Evolutionary conservation across 2,888 invertebrate genomes (phyloP).

Genomic region (Cosmorhoe ocellata): DNA sequence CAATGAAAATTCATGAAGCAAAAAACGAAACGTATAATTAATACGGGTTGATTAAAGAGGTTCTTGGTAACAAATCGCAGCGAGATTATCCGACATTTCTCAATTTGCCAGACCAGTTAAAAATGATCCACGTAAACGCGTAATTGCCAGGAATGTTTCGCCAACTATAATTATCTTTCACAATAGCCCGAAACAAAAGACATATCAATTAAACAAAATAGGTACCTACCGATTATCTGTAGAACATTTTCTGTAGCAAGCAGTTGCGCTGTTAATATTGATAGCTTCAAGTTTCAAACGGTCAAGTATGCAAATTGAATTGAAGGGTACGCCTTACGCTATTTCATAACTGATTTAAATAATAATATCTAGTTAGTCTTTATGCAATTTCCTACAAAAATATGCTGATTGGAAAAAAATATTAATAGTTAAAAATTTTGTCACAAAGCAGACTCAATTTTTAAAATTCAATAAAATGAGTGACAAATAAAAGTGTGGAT

Average conservation of each 20-base stretch:
- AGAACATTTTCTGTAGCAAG: conserved; percentile 38
- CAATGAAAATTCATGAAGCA: not conserved
- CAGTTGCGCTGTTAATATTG: conserved; percentile 41
- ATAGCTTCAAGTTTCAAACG: conserved; percentile 40
- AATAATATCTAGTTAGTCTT: conserved; percentile 27
- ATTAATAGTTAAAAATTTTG: too few relatives aligned
- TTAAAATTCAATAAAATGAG: not conserved
- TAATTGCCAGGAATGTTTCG: conserved; percentile 42
- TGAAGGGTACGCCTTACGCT: conserved; percentile 46
- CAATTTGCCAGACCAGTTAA: conserved; percentile 41
- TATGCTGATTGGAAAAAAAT: not conserved
- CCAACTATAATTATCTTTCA: conserved; percentile 47
- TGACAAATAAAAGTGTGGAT: too few relatives aligned
- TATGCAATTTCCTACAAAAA: conserved; percentile 16
- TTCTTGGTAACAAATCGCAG: conserved; percentile 10
- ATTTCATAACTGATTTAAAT: conserved; percentile 36
- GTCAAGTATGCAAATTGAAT: conserved; percentile 53
- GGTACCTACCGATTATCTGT: conserved; percentile 44
- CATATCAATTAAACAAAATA: conserved; percentile 50
- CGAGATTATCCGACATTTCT: conserved; percentile 36
- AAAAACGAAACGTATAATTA: not conserved
- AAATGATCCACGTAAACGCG: conserved; percentile 32
- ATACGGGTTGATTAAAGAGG: conserved; percentile 1
- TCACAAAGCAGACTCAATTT: too few relatives aligned
- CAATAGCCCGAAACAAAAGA: conserved; percentile 51